These are phyloP conservation scores for Archips xylosteana DNA, from an alignment of 2,888 invertebrate genomes.

Conservation along the genomic window DNA sequence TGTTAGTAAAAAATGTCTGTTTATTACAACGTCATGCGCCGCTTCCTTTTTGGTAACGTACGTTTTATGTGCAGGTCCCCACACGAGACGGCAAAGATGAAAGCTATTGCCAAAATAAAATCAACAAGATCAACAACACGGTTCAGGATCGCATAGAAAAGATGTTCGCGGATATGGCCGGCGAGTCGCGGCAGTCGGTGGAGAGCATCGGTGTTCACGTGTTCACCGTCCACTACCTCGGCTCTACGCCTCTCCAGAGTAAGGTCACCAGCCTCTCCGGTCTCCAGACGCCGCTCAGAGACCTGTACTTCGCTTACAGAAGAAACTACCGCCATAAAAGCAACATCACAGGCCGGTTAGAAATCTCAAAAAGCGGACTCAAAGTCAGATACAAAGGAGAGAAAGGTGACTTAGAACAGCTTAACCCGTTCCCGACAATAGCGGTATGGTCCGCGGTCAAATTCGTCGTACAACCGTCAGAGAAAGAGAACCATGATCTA, in stretches of 20 bases:
- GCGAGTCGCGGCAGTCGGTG: constrained; percentile 78
- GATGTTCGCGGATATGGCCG: constrained; percentile 92
- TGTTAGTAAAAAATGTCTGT: constrained; percentile 22
- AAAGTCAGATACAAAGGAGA: constrained; percentile 89
- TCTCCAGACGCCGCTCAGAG: constrained; percentile 91
- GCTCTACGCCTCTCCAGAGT: constrained; percentile 91
- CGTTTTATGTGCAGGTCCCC: constrained; percentile 62
- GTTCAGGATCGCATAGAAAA: constrained; percentile 95
- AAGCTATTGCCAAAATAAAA: constrained; percentile 72
- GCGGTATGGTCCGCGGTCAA: constrained; percentile 97
- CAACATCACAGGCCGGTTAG: constrained; percentile 85
- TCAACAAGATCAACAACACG: constrained; percentile 84
- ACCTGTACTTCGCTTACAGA: constrained; percentile 89
- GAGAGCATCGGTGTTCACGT: constrained; percentile 85
- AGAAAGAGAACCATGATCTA: constrained; percentile 81
- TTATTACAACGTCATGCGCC: constrained; percentile 19
- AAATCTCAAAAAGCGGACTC: constrained; percentile 89
- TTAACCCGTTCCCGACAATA: constrained; percentile 95
- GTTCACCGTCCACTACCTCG: constrained; percentile 92
- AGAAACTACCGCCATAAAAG: constrained; percentile 82
- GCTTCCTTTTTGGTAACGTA: constrained; percentile 19
- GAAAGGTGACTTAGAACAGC: constrained; percentile 86
- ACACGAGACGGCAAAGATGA: constrained; percentile 70
- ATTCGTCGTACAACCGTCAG: constrained; percentile 89
- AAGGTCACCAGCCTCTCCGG: constrained; percentile 94